These are phyloP conservation scores for Eurystomus glaucurus DNA, from an alignment of 2,797 vertebrate species.

Conservation along the genomic window DNA sequence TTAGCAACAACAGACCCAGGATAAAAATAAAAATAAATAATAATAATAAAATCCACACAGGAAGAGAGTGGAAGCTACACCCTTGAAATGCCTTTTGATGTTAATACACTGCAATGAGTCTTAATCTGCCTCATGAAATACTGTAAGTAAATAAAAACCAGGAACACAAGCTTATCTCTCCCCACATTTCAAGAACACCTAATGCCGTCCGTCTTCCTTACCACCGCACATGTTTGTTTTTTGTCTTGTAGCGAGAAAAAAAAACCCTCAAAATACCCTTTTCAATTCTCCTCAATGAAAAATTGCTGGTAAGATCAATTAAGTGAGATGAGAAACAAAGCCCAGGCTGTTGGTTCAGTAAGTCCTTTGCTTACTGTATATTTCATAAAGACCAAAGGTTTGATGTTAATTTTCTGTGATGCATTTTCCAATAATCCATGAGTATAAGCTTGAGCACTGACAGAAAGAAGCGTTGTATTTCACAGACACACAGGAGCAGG, in stretches of 20 bases:
- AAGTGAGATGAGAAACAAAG: constrained; percentile 71
- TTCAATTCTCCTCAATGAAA: constrained; percentile 51
- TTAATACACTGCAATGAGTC: constrained; percentile 35
- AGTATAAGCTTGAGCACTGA: constrained; percentile 64
- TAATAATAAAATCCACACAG: background rate
- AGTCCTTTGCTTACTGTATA: constrained; percentile 49
- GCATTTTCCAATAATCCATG: constrained; percentile 80
- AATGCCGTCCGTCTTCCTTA: background rate
- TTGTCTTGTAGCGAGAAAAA: background rate
- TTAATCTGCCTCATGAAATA: constrained; percentile 28
- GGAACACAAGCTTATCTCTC: background rate
- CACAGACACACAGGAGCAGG: constrained; percentile 71
- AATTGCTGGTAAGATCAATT: constrained; percentile 71
- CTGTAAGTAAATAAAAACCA: constrained; percentile 23
- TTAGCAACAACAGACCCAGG: background rate
- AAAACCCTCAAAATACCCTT: constrained; percentile 40
- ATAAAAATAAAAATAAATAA: background rate
- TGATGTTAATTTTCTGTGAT: constrained; percentile 82
- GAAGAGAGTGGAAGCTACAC: constrained; percentile 14
- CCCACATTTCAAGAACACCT: background rate
- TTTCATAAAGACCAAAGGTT: constrained; percentile 69
- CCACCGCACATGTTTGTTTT: rapidly evolving
- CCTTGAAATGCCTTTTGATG: constrained; percentile 55
- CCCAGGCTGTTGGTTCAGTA: constrained; percentile 20
- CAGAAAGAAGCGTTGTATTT: constrained; percentile 73